Percentiles rank a stretch among this genome's conserved stretches.
Conservation (phyloP, 2,113 vertebrate genomes). For the Indicator indicator region DNA sequence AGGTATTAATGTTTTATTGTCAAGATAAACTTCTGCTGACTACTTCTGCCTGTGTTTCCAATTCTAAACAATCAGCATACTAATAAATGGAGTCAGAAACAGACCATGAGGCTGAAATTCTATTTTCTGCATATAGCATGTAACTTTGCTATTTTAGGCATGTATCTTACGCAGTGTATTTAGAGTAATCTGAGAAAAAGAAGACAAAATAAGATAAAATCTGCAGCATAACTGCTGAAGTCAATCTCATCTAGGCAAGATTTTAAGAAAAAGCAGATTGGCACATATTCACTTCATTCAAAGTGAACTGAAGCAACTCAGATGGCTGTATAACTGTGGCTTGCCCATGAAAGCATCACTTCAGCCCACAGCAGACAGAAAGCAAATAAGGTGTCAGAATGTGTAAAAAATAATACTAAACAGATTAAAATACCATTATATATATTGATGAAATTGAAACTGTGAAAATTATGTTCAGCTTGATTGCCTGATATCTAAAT, state of each 20-base stretch:
- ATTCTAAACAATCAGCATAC: not conserved
- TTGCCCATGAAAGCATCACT: not conserved
- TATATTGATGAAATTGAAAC: not conserved
- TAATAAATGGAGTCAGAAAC: not conserved
- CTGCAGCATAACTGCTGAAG: not conserved
- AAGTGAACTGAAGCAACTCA: not conserved
- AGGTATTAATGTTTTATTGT: not conserved
- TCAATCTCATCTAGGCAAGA: not conserved
- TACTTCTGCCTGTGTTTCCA: not conserved
- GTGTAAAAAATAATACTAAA: not conserved
- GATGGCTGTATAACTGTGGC: accelerated
- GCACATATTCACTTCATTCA: not conserved
- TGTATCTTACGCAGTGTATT: not conserved
- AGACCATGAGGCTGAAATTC: not conserved
- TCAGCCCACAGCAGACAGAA: not conserved
- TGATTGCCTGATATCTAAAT: not conserved
- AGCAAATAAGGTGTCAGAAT: not conserved
- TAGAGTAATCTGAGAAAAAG: not conserved
- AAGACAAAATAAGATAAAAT: not conserved
- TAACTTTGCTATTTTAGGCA: not conserved
- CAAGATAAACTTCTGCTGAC: not conserved
- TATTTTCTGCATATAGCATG: not conserved
- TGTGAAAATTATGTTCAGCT: not conserved
- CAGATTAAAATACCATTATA: not conserved
- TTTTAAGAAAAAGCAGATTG: not conserved